These are phyloP conservation scores for Chorisops tibialis DNA, from an alignment of 2,888 invertebrate genomes.

Conservation along the genomic window DNA sequence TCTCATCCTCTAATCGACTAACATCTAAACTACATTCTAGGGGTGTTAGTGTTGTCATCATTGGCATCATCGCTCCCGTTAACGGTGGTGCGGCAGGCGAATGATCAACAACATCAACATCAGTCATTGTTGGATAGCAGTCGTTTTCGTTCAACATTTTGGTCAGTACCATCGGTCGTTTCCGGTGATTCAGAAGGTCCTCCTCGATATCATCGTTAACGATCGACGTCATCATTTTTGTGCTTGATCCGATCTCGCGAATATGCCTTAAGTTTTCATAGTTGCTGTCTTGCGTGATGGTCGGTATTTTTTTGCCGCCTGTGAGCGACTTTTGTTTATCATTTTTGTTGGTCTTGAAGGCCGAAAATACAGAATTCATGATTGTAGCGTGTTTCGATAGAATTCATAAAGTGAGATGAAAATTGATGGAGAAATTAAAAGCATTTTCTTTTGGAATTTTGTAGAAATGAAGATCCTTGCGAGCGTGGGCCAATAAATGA, in stretches of 20 bases:
- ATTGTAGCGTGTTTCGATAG: slow-evolving; percentile 31
- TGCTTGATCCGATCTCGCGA: slow-evolving; percentile 50
- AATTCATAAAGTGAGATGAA: too few relatives aligned
- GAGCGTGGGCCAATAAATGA: too few relatives aligned
- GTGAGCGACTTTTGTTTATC: slow-evolving; percentile 37
- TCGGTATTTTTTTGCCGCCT: slow-evolving; percentile 33
- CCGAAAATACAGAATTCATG: slow-evolving; percentile 53
- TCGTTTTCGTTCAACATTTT: slow-evolving; percentile 25
- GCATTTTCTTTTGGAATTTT: too few relatives aligned
- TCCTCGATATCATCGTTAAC: slow-evolving; percentile 33
- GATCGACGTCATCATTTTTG: slow-evolving; percentile 46
- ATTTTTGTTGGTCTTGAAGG: slow-evolving; percentile 50
- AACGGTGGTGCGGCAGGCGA: background rate
- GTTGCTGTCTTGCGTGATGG: slow-evolving; percentile 47
- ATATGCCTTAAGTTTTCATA: slow-evolving; percentile 52
- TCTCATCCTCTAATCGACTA: background rate
- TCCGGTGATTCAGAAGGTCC: slow-evolving; percentile 28
- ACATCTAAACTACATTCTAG: background rate
- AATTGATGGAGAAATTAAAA: too few relatives aligned
- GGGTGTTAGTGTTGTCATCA: slow-evolving; percentile 3
- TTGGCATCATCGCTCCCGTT: slow-evolving; percentile 12
- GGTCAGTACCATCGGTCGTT: slow-evolving; percentile 26
- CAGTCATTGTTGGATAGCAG: slow-evolving; percentile 14
- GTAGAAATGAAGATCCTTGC: too few relatives aligned
- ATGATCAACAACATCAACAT: slow-evolving; percentile 5